Evolutionary conservation across 2,888 invertebrate genomes (phyloP), one percentile per base, ranked within the genome.

Genomic region (Dicyrtoma fusca): DNA sequence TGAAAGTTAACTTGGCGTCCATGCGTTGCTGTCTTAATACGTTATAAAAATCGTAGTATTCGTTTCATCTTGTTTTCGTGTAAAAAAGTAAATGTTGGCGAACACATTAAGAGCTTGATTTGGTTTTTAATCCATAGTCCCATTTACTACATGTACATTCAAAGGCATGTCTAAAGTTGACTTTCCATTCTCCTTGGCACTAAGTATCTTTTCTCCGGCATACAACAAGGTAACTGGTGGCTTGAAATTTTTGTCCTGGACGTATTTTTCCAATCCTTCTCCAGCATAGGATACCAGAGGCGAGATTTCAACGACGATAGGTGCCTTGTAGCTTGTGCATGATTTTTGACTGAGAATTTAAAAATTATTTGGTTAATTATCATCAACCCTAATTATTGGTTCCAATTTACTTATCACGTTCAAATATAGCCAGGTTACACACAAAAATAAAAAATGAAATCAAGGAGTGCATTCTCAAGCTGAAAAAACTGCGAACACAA

Each of bases 221-320:
- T 72, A 64, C 45, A 74, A 47, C 61, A 78, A 62, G 19, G 69
- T 49, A 17, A 88, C 85, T 34, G 93, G 92, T 5, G 89, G 88
- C 0, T 85, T 83, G 77, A 91, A 90, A 14, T 86, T 87, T 82
- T 91, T 89, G 42, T 88, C 89, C 55, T 85, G 84, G 0, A 91
- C 91, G 47, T 89, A 82, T 2, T 87, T 84, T 68, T 88, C 86
- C 72, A 97, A 85, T 82, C 91, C 90, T 86, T 98, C 97, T 1
- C 97, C 97, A 55, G 90, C 90, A 79, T 96, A 97, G 0, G 95
- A 94, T 1, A 96, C 84, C 3, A 95, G 84, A 0, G 97, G 95
- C 11, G 96, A 96, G 73, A 98, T 91, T 85, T 98, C 98, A 79
- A 93, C 89, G n/a, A 86, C 83, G 26, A 85, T 81, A 19, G 83